Conservation (phyloP, 2,888 invertebrate species). For the Thera britannica region DNA sequence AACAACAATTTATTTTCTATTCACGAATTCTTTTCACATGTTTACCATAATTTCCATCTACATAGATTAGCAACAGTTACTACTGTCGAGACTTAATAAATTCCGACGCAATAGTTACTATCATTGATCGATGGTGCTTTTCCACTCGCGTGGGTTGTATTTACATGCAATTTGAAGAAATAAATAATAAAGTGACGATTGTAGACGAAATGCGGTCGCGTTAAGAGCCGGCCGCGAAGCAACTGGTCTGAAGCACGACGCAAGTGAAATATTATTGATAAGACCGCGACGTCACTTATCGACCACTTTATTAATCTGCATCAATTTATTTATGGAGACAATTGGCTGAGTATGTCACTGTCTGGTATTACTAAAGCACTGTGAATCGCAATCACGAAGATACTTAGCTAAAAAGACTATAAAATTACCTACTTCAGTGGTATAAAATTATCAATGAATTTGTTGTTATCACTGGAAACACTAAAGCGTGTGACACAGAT, state of each 20-base stretch:
- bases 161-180: constrained; percentile 39
- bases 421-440: not conserved
- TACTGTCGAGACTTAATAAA: constrained; percentile 24
- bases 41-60: constrained; percentile 45
- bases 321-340: constrained; percentile 79
- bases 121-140: constrained; percentile 38
- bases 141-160: constrained; percentile 35
- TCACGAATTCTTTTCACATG: constrained; percentile 47
- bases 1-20: constrained; percentile 44
- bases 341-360: constrained; percentile 56
- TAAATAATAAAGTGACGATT: constrained; percentile 44
- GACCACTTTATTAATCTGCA: constrained; percentile 78
- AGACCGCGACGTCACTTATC: constrained; percentile 73
- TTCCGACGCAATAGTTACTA: constrained; percentile 41
- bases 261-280: constrained; percentile 77
- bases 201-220: constrained; percentile 56
- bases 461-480: constrained; percentile 34
- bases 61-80: constrained; percentile 31
- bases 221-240: constrained; percentile 59
- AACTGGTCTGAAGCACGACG: constrained; percentile 67
- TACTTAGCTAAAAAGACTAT: not conserved
- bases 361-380: constrained; percentile 12
- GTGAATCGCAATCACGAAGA: not conserved
- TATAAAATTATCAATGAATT: constrained; percentile 6
- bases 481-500: constrained; percentile 39